Percentiles rank a stretch among this genome's conserved stretches.
Evolutionary conservation across 2,888 invertebrate genomes (phyloP).

Genomic region (Scaptodrosophila latifasciaeformis): DNA sequence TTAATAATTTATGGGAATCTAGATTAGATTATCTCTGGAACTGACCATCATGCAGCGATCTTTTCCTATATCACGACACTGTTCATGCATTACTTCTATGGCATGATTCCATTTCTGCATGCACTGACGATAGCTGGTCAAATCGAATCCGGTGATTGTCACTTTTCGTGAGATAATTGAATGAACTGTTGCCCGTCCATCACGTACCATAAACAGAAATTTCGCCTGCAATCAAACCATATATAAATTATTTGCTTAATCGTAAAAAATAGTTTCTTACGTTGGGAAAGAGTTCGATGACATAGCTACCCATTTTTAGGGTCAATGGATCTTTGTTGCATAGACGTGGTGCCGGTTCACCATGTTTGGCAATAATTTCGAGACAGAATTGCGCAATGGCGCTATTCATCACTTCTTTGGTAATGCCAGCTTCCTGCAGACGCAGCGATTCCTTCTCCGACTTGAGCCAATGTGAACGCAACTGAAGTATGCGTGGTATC

Average conservation of each 20-base stretch:
- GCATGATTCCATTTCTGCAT: slow-evolving; percentile 97
- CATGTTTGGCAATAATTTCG: slow-evolving; percentile 96
- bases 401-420: slow-evolving; percentile 92
- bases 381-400: slow-evolving; percentile 97
- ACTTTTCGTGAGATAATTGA: slow-evolving; percentile 97
- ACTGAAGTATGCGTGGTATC: slow-evolving; percentile 95
- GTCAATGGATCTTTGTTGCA: slow-evolving; percentile 99
- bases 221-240: slow-evolving; percentile 87
- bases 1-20: too few relatives aligned
- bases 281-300: slow-evolving; percentile 96
- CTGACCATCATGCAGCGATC: slow-evolving; percentile 84
- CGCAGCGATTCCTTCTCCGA: slow-evolving; percentile 94
- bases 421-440: slow-evolving; percentile 94
- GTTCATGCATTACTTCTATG: slow-evolving; percentile 94
- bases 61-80: slow-evolving; percentile 88
- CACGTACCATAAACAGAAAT: slow-evolving; percentile 98
- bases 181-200: slow-evolving; percentile 98
- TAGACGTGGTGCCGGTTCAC: slow-evolving; percentile 93
- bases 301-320: slow-evolving; percentile 95
- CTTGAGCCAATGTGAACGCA: slow-evolving; percentile 96
- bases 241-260: too few relatives aligned
- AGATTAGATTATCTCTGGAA: slow-evolving; percentile 14
- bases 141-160: slow-evolving; percentile 87
- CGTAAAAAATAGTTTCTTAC: too few relatives aligned
- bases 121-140: slow-evolving; percentile 94